Evolutionary conservation across 2,113 vertebrate species (phyloP).

Genomic region (Stigmatopora argus): DNA sequence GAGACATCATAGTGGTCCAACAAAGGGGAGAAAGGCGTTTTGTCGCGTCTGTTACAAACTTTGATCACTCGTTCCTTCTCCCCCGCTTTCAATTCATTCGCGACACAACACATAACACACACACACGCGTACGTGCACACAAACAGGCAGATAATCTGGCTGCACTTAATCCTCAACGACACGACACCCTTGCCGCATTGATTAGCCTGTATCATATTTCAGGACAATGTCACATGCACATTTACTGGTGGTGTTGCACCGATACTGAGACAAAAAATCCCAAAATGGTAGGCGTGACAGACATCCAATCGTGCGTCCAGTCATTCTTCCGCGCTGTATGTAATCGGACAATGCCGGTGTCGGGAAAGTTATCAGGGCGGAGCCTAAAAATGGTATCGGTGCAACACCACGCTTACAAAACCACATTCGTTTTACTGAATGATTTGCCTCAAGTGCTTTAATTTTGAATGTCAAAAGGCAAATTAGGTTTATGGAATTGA

Average conservation of each 20-base stretch:
- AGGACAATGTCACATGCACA: background rate
- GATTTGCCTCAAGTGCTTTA: background rate
- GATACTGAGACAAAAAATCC: too few relatives aligned
- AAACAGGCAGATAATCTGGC: conserved; percentile 32
- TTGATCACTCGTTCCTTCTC: conserved; percentile 5
- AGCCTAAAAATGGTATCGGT: too few relatives aligned
- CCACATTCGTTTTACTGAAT: background rate
- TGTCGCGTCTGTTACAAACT: conserved; percentile 47
- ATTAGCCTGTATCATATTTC: background rate
- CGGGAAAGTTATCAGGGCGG: too few relatives aligned
- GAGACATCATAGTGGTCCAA: background rate
- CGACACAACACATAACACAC: too few relatives aligned
- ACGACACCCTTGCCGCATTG: conserved; percentile 1
- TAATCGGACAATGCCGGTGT: too few relatives aligned
- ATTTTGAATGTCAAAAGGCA: background rate
- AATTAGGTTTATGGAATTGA: conserved; percentile 7
- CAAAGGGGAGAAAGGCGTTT: background rate
- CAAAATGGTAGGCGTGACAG: too few relatives aligned
- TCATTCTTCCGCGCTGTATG: too few relatives aligned
- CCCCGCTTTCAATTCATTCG: background rate
- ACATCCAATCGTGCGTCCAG: too few relatives aligned
- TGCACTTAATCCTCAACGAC: conserved; percentile 44
- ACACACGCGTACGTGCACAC: conserved; percentile 3
- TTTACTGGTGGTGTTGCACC: background rate
- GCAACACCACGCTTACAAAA: too few relatives aligned